These are phyloP conservation scores for Tachina fera DNA, from an alignment of 2,888 invertebrate species.

Conservation along the genomic window DNA sequence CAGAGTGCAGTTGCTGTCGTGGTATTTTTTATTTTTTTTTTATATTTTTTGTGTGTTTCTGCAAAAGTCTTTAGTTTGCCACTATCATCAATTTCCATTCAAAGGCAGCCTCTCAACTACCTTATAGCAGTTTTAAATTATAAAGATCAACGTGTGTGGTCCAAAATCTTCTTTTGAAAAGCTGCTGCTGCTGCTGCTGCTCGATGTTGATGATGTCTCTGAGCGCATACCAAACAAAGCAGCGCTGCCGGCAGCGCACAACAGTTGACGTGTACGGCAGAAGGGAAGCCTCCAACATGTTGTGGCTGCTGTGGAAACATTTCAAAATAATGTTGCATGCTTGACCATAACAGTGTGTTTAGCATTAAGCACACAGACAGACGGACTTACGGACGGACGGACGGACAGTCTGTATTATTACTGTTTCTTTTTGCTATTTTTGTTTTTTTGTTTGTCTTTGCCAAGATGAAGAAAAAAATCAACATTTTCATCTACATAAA, in stretches of 20 bases:
- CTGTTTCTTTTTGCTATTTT: neutral
- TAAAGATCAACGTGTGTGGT: conserved; percentile 73
- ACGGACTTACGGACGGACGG: too few species aligned
- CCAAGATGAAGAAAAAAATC: conserved; percentile 19
- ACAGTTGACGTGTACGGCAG: conserved; percentile 10
- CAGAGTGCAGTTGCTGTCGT: conserved; percentile 39
- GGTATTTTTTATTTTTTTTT: neutral
- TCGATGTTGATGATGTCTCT: conserved; percentile 41
- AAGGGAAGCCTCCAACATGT: conserved; percentile 58
- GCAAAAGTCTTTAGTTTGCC: conserved; percentile 59
- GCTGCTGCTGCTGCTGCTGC: conserved; percentile 42
- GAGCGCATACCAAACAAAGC: conserved; percentile 46
- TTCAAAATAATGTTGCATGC: conserved; percentile 64
- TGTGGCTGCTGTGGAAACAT: conserved; percentile 53
- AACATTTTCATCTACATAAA: conserved; percentile 71
- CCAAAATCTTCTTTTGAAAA: conserved; percentile 73
- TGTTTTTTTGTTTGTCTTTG: neutral
- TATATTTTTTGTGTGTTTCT: conserved; percentile 30
- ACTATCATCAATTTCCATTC: conserved; percentile 70
- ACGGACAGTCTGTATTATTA: conserved; percentile 17
- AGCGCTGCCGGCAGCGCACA: conserved; percentile 5
- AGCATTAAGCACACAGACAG: neutral
- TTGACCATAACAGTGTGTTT: conserved; percentile 46
- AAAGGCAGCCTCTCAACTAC: conserved; percentile 57
- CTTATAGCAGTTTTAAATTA: conserved; percentile 71